Base-by-base conservation (phyloP, 2,888 invertebrate species). In the Hydropsyche betteni region DNA sequence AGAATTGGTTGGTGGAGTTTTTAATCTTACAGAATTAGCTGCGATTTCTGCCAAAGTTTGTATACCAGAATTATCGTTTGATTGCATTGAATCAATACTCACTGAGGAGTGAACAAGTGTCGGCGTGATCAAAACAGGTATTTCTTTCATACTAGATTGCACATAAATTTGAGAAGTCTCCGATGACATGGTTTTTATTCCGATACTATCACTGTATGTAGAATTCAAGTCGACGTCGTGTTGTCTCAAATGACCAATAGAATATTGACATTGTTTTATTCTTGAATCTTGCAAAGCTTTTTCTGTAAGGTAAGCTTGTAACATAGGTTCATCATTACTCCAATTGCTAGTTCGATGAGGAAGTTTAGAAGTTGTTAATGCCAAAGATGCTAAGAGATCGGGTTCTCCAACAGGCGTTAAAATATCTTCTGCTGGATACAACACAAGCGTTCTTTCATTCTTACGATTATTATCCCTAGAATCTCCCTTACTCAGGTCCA, bases 251-350 rank as follows among this genome's bases (percentile, higher is more conserved):
- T 71, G 70, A 44, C 74, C 77, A 76, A 84, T 82, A 61, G 85
- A 84, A 74, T 87, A 83, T 82, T 91, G 91, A 79, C 90, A 90
- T 82, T 92, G 92, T 83, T 93, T 93, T 76, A 92, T 91, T 83
- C 90, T 91, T 53, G 91, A 89, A 82, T 92, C 91, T 82, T 91
- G 88, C 69, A 93, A 85, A 14, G 93, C 92, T 81, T 91, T 87
- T 82, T 93, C 93, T 1, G 92, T 92, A 70, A 93, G 87, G 83
- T 93, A 93, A 0, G 91, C 91, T 80, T 92, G 92, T 73, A 93
- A 84, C 88, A 92, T 89, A 5, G 90, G 89, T 79, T 91, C 91
- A 52, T 91, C 90, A 75, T 87, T 86, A 24, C 86, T 80, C 86
- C 90, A 90, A 76, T 89, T 89, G 77, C 85, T 84, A 38, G 87